These are phyloP conservation scores for Trisateles emortualis DNA, from an alignment of 2,888 invertebrate species.

Conservation along the genomic window DNA sequence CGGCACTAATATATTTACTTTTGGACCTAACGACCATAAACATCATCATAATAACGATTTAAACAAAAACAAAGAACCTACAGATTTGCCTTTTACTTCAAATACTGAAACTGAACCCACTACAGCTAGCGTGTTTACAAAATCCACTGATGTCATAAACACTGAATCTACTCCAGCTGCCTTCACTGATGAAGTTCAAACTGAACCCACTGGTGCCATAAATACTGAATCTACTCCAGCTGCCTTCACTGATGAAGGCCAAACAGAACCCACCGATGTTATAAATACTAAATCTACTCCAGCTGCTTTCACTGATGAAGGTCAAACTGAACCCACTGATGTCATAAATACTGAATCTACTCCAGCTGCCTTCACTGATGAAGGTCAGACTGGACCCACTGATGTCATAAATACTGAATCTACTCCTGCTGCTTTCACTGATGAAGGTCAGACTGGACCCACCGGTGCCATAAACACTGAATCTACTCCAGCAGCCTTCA, in stretches of 20 bases:
- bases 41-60: too few species aligned
- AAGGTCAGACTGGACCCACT: not conserved
- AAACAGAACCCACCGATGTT: not conserved
- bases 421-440: not conserved
- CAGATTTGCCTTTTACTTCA: too few species aligned
- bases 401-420: not conserved
- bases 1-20: slow-evolving; percentile 36
- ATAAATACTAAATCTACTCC: not conserved
- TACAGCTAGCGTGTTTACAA: too few species aligned
- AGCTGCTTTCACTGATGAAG: not conserved
- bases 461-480: not conserved
- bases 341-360: not conserved
- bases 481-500: too few species aligned
- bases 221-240: not conserved
- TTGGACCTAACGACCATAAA: slow-evolving; percentile 21
- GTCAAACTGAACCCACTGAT: too few species aligned
- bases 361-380: not conserved
- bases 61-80: too few species aligned
- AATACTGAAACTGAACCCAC: too few species aligned
- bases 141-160: too few species aligned
- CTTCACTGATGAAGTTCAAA: too few species aligned
- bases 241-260: too few species aligned
- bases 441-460: too few species aligned
- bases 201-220: not conserved
- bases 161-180: too few species aligned